Evolutionary conservation across 92 coral and sea anemone species (phyloP), one percentile per base, ranked within the genome.

Genomic region (Paragorgia papillata): DNA sequence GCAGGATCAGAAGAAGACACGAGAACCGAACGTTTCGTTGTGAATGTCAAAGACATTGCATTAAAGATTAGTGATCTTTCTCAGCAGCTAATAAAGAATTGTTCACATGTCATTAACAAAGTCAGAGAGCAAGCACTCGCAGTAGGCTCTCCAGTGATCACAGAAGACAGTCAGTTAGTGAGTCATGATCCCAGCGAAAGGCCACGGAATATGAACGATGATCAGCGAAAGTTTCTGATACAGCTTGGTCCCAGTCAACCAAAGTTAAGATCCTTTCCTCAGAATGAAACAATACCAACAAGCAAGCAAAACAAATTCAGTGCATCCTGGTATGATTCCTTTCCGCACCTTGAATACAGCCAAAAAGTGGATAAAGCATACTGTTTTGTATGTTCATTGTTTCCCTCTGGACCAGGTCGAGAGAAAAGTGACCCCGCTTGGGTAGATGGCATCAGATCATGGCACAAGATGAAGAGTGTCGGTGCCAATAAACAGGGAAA

Each of bases 141-240:
- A 9, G 1, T 62, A 62, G 69, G 69, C 44, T 62, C 44, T 62
- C 69, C 44, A 9, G 46, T 30, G 9, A 6, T 33, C 9, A 5
- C 4, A 30, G 22, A 43, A 33, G 37, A 27, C 26, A 26, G 13
- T 33, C 69, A 62, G 46, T 30, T 30, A 62, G 48, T 1, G 2
- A 17, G 24, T 49, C 69, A 62, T 62, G 69, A 62, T 62, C 69
- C 69, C 14, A 62, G 69, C 37, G 69, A 62, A 62, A 62, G 64
- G 69, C 69, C 69, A 34, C 41, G 46, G 22, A 30, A 33, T 30
- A 62, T 62, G 69, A 17, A 33, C 46, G 46, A 62, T 17, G 69
- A 62, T 7, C 69, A 62, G 37, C 69, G 46, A 1, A 31, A 62
- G 24, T 62, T 62, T 29, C 22, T 62, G 2, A 30, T 62, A 62